phyloP scores from a whole-genome alignment of 2,888 invertebrate genomes.

The Stenodera caucasica region DNA sequence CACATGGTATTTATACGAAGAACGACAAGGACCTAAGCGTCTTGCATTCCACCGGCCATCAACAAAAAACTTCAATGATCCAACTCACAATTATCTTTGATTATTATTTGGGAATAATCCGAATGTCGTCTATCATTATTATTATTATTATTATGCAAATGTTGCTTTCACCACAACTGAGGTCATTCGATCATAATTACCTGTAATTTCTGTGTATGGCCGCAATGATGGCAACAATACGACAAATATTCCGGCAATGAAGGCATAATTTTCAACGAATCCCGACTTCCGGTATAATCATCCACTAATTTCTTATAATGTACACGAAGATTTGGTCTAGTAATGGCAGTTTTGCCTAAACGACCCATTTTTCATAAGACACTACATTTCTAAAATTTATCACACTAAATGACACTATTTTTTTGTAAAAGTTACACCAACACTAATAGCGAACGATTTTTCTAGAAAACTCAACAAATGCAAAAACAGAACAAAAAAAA shows the following conservation, averaged over 20 bases:
- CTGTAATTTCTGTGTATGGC: constrained; percentile 63
- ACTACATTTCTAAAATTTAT: constrained; percentile 21
- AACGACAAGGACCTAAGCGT: constrained; percentile 32
- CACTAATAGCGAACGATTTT: too few species aligned
- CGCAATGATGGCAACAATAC: constrained; percentile 64
- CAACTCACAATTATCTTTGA: too few species aligned
- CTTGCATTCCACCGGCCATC: constrained; percentile 41
- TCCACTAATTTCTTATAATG: constrained; percentile 64
- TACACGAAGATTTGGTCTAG: constrained; percentile 59
- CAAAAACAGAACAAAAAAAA: neutral
- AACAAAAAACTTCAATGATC: constrained; percentile 33
- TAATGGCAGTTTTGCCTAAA: constrained; percentile 55
- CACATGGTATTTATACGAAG: constrained; percentile 36
- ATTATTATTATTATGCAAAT: constrained; percentile 8
- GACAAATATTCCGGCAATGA: constrained; percentile 62
- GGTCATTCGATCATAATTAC: constrained; percentile 48
- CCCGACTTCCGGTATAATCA: constrained; percentile 55
- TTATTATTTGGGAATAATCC: too few species aligned
- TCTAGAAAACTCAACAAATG: too few species aligned
- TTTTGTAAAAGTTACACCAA: constrained; percentile 11
- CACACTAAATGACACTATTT: constrained; percentile 9
- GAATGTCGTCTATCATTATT: too few species aligned
- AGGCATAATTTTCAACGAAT: constrained; percentile 57
- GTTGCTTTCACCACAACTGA: constrained; percentile 27
- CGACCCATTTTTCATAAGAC: constrained; percentile 56